Base-by-base conservation (phyloP, 2,797 vertebrate genomes). In the Lacerta viridis region DNA sequence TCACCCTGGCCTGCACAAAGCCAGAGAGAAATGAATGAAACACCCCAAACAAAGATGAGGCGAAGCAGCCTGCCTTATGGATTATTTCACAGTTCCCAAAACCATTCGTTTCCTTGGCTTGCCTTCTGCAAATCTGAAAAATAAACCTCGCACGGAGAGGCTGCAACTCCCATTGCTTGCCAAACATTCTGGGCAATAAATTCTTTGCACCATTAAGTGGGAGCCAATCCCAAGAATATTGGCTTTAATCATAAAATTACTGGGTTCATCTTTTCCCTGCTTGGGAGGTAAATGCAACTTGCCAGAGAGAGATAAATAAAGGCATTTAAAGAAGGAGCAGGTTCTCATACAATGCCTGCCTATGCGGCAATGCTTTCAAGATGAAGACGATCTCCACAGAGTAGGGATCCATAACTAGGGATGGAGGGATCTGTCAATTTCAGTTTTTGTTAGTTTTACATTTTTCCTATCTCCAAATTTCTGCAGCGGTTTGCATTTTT, bases 11-110 rank as follows among this genome's bases (percentile, higher is more conserved):
- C 0, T 84, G 79, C 5, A 82, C 89, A 88, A 92, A 94, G 75
- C 90, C 90, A 92, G 95, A 94, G 86, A 64, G 29, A 75, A 50
- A 85, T 94, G 93, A 94, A 93, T 93, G 93, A 92, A 94, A 87
- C 39, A 88, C 85, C 64, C 90, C 86, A 89, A 90, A 90, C 89
- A 90, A 90, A 89, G 91, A 92, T 83, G 90, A 93, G 92, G 87
- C 91, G 94, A 77, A 7, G 61, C 77, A 72, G 64, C 87, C 86
- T 94, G 88, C 93, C 88, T 93, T 91, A 87, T 81, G 91, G 93
- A 93, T 95, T 94, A 87, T 85, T 95, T 91, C 83, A 76, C 43
- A 85, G 74, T 90, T 93, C 43, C 92, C 39, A 9, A 87, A 92
- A 27, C 61, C 83, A 87, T 92, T 91, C 0, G 0, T 93, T 95